Evolutionary conservation across 2,797 vertebrate species (phyloP).

Genomic region (Orestias chungarensis): DNA sequence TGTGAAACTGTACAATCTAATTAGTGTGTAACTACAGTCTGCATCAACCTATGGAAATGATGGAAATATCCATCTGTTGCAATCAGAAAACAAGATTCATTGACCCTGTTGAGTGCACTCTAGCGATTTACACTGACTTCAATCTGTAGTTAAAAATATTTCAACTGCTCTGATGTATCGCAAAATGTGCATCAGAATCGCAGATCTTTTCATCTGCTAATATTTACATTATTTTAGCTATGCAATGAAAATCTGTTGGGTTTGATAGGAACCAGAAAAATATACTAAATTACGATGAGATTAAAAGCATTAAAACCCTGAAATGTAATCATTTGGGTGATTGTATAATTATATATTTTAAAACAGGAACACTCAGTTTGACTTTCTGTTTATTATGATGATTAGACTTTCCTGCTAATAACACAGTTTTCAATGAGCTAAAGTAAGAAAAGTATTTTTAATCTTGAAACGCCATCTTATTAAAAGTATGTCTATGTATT

Average conservation of each 20-base stretch:
- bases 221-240: neutral
- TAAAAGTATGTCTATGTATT: neutral
- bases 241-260: neutral
- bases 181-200: neutral
- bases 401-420: neutral
- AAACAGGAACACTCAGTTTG: too few relatives aligned
- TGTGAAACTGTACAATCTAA: slow-evolving; percentile 25
- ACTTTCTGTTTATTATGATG: neutral
- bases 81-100: slow-evolving; percentile 1
- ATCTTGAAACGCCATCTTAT: neutral
- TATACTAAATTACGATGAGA: neutral
- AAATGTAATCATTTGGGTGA: neutral
- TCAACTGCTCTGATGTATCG: slow-evolving; percentile 2
- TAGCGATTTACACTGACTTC: slow-evolving; percentile 8
- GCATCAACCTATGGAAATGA: neutral
- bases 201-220: neutral
- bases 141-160: neutral
- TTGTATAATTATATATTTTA: too few relatives aligned
- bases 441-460: neutral
- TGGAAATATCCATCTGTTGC: neutral
- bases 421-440: neutral
- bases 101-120: slow-evolving; percentile 3
- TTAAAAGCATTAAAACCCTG: neutral
- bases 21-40: slow-evolving; percentile 1
- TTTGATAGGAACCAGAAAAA: neutral